phyloP scores from a whole-genome alignment of 37 sponge, comb jelly and placozoan genomes.

The Diacarnus erythraeanus region DNA sequence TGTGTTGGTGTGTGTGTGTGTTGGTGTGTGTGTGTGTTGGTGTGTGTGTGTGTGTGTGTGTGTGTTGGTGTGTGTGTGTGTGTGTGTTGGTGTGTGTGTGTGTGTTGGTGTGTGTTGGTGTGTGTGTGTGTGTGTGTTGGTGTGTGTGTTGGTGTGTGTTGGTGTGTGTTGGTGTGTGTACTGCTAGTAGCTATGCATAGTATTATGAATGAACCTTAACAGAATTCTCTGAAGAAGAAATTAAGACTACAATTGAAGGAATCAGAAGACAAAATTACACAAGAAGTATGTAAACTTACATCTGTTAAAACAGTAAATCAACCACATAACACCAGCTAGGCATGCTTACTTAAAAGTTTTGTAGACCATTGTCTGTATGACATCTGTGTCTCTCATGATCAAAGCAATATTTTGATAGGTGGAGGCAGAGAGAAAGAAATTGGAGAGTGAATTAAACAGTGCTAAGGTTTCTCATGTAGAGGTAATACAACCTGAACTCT shows the following conservation, averaged over 20 bases:
- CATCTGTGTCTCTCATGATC: too few species aligned
- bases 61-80: too few species aligned
- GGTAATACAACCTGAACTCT: background rate
- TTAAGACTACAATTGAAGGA: background rate
- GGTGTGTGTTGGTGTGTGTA: conserved; percentile 26
- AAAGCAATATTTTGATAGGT: background rate
- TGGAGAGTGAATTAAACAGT: background rate
- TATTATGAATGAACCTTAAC: too few species aligned
- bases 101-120: too few species aligned
- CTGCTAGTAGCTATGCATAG: background rate
- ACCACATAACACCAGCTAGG: too few species aligned
- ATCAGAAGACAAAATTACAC: background rate
- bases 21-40: too few species aligned
- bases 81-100: too few species aligned
- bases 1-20: too few species aligned
- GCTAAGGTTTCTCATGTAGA: background rate
- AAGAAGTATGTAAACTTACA: conserved; percentile 13
- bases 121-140: conserved; percentile 26
- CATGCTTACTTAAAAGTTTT: too few species aligned
- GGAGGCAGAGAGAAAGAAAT: conserved; percentile 11
- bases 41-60: too few species aligned
- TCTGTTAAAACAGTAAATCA: too few species aligned
- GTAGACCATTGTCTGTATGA: too few species aligned
- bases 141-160: conserved; percentile 8
- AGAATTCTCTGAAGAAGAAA: conserved; percentile 4